A percentile compares a stretch with the other conserved stretches of the same genome.
Evolutionary conservation across 1,140 invertebrate genomes (phyloP).

Genomic region (Eurosta solidaginis): DNA sequence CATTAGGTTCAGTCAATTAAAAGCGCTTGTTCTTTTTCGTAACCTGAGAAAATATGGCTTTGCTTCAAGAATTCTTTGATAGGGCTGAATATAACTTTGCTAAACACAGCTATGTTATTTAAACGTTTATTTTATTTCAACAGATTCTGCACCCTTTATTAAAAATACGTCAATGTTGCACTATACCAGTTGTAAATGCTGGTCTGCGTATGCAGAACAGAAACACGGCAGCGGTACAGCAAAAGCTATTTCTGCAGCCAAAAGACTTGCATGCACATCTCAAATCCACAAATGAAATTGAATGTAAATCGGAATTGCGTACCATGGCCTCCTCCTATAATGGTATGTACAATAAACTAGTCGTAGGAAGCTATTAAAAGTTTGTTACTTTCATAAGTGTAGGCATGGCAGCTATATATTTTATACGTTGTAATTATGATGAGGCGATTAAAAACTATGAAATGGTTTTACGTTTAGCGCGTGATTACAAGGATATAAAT

Average conservation of each 20-base stretch:
- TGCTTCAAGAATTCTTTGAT: too few relatives aligned
- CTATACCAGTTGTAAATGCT: constrained; percentile 66
- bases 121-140: not conserved
- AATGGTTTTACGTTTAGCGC: constrained; percentile 59
- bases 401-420: constrained; percentile 67
- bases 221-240: constrained; percentile 34
- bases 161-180: constrained; percentile 73
- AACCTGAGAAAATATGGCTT: too few relatives aligned
- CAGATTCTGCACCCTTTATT: constrained; percentile 66
- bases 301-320: constrained; percentile 72
- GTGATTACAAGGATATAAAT: constrained; percentile 43
- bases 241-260: constrained; percentile 58
- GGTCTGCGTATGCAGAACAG: not conserved
- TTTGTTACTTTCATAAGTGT: not conserved
- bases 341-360: constrained; percentile 37
- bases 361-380: not conserved
- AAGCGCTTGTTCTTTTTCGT: too few relatives aligned
- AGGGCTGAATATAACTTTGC: too few relatives aligned
- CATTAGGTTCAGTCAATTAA: too few relatives aligned
- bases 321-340: constrained; percentile 69
- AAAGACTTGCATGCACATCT: constrained; percentile 71
- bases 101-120: not conserved
- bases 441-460: constrained; percentile 69
- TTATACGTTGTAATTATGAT: constrained; percentile 64
- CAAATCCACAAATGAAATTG: constrained; percentile 67